Conservation (phyloP, 2,113 vertebrate genomes). For the Ondatra zibethicus region DNA sequence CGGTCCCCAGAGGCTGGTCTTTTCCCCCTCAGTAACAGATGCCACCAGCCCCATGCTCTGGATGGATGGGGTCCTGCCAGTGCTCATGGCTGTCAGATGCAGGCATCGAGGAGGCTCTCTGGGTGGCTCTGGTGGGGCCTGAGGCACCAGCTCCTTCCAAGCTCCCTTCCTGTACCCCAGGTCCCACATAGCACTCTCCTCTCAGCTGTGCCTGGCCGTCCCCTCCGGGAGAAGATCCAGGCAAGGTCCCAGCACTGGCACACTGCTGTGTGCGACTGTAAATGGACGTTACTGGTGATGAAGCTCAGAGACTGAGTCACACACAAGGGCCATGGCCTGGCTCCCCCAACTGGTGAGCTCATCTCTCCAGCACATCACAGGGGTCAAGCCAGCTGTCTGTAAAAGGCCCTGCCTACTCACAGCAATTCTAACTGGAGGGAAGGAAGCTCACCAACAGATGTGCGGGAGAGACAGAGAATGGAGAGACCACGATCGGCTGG, state of each 20-base stretch:
- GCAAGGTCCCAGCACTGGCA: background rate
- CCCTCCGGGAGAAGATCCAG: background rate
- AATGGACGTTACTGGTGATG: background rate
- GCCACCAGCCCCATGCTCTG: background rate
- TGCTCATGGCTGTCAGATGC: background rate
- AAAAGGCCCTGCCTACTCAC: background rate
- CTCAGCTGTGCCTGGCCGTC: background rate
- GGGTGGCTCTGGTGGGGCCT: background rate
- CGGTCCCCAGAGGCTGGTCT: background rate
- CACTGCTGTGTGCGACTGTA: background rate
- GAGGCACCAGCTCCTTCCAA: background rate
- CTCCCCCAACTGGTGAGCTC: background rate
- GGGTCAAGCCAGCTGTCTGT: background rate
- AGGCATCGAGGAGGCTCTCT: background rate
- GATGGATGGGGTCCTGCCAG: background rate
- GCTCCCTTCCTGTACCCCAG: background rate
- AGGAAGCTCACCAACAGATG: background rate
- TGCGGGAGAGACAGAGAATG: background rate
- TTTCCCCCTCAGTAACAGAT: background rate
- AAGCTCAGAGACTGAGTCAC: background rate
- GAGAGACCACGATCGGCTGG: background rate
- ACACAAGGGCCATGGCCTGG: background rate
- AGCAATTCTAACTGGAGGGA: background rate
- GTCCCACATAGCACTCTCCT: background rate
- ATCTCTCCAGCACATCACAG: background rate